phyloP scores from a whole-genome alignment of 2,888 invertebrate species.

The Agriopis leucophaearia region DNA sequence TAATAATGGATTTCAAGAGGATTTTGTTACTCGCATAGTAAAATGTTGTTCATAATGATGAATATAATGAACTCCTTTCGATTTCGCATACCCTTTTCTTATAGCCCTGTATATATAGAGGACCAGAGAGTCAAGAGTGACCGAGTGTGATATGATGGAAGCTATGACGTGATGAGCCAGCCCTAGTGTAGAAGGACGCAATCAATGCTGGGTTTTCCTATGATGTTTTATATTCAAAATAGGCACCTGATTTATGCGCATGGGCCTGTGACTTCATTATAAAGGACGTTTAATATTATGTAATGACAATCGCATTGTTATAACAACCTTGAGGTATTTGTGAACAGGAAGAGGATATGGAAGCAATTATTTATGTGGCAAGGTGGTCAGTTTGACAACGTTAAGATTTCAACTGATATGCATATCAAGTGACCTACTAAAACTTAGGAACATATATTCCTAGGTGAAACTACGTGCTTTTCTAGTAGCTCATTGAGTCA shows the following conservation, averaged over 20 bases:
- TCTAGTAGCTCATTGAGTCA: no score
- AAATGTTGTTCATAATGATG: no score
- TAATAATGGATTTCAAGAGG: no score
- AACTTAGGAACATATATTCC: no score
- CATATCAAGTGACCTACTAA: background rate
- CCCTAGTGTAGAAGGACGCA: slow-evolving; percentile 1
- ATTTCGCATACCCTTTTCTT: no score
- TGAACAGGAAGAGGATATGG: slow-evolving; percentile 26
- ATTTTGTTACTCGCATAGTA: no score
- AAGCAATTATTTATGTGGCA: slow-evolving; percentile 14
- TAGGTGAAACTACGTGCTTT: no score
- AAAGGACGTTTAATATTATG: slow-evolving; percentile 29
- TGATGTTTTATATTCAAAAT: slow-evolving; percentile 53
- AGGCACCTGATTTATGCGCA: slow-evolving; percentile 45
- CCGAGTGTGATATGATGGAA: background rate
- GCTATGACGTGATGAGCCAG: background rate
- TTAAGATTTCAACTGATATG: background rate
- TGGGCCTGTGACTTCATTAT: slow-evolving; percentile 54
- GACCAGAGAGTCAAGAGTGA: no score
- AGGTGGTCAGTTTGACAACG: background rate
- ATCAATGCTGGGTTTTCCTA: slow-evolving; percentile 36
- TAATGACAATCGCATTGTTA: slow-evolving; percentile 32
- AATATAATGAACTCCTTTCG: no score
- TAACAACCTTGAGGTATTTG: slow-evolving; percentile 27
- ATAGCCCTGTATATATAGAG: no score